Percentiles rank a stretch among this genome's conserved stretches.
Conservation (phyloP, 2,113 vertebrate species). For the Notothenia rossii region DNA sequence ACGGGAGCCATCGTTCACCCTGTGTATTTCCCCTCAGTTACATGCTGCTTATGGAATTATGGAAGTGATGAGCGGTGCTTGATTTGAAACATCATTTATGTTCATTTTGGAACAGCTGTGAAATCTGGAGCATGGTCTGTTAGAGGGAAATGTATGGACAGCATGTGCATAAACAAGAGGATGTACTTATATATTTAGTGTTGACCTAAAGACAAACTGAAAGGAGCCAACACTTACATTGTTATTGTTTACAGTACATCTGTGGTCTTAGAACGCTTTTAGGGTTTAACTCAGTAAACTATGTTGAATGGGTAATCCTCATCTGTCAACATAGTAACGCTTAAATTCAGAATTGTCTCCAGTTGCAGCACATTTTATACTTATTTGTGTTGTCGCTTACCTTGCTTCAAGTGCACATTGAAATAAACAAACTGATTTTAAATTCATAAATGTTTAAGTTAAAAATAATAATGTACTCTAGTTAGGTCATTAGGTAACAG, state of each 20-base stretch:
- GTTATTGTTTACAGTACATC: background rate
- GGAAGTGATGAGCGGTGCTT: constrained; percentile 58
- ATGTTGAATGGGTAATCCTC: background rate
- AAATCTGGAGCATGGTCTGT: constrained; percentile 40
- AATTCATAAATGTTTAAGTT: constrained; percentile 29
- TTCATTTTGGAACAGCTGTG: constrained; percentile 57
- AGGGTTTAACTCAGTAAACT: too few species aligned
- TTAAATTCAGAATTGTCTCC: constrained; percentile 18
- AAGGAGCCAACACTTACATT: background rate
- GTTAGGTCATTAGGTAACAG: background rate
- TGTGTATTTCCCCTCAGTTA: constrained; percentile 47
- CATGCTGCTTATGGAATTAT: constrained; percentile 70
- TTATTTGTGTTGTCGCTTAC: background rate
- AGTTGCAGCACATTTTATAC: constrained; percentile 7
- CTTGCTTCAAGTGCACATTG: background rate
- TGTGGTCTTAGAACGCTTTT: background rate
- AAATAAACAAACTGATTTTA: constrained; percentile 16
- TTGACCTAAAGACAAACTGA: background rate
- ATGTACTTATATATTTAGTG: background rate
- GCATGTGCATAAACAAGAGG: constrained; percentile 8
- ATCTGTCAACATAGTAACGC: constrained; percentile 4
- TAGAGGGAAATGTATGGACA: constrained; percentile 17
- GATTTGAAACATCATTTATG: constrained; percentile 51
- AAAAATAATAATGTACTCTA: background rate
- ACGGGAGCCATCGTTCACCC: constrained; percentile 47